Evolutionary conservation across 2,113 vertebrate genomes (phyloP).

Genomic region (Nerophis lumbriciformis): DNA sequence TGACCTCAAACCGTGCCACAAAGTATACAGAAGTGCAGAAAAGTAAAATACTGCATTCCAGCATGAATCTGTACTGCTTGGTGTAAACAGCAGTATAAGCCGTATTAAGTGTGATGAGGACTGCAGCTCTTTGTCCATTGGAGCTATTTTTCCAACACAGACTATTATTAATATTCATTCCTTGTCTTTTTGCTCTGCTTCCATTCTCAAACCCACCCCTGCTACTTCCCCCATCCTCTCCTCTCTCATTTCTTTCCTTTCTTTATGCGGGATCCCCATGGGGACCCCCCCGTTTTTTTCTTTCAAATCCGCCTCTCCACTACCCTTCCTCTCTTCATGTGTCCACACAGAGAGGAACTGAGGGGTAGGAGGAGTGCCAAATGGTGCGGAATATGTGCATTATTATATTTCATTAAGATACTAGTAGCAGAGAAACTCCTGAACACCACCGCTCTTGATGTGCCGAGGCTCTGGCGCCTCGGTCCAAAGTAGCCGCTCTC

Average conservation of each 20-base stretch:
- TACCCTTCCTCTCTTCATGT: slow-evolving; percentile 61
- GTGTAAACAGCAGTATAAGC: neutral
- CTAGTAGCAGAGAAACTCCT: slow-evolving; percentile 43
- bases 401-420: slow-evolving; percentile 69
- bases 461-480: slow-evolving; percentile 35
- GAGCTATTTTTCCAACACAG: slow-evolving; percentile 44
- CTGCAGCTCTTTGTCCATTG: slow-evolving; percentile 65
- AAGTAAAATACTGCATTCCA: neutral
- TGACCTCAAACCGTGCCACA: too few species aligned
- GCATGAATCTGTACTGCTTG: neutral
- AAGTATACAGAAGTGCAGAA: too few species aligned
- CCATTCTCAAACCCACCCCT: slow-evolving; percentile 49
- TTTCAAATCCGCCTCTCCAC: slow-evolving; percentile 69
- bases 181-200: slow-evolving; percentile 64
- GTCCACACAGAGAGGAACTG: slow-evolving; percentile 53
- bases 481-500: slow-evolving; percentile 38
- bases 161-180: slow-evolving; percentile 62
- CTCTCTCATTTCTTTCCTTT: slow-evolving; percentile 54
- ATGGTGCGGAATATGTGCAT: slow-evolving; percentile 54
- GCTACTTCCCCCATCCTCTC: slow-evolving; percentile 47
- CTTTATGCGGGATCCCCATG: slow-evolving; percentile 64
- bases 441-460: slow-evolving; percentile 58
- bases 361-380: slow-evolving; percentile 47
- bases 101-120: slow-evolving; percentile 23
- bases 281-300: slow-evolving; percentile 67